Evolutionary conservation across 2,797 vertebrate species (phyloP).

Genomic region (Xiphorhynchus erythropygius): DNA sequence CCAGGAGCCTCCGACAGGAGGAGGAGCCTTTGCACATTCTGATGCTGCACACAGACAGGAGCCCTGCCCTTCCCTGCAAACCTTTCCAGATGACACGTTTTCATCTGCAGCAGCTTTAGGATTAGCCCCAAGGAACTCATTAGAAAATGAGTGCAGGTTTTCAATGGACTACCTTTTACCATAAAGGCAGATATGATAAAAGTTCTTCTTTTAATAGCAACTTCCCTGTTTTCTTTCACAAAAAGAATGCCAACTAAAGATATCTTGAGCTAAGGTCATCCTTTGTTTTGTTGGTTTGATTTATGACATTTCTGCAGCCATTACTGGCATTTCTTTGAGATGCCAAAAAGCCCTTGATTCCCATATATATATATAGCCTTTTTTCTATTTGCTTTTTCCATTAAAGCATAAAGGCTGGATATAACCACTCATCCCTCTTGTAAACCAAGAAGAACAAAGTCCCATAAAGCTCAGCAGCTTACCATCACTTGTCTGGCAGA

Average conservation of each 20-base stretch:
- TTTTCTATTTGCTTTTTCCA: slow-evolving; percentile 28
- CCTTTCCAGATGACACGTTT: neutral
- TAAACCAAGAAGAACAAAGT: neutral
- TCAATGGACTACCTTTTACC: neutral
- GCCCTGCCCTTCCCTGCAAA: neutral
- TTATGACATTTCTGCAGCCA: slow-evolving; percentile 7
- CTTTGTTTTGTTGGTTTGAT: neutral
- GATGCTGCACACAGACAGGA: neutral
- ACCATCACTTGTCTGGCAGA: neutral
- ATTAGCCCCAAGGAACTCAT: neutral
- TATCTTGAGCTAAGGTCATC: neutral
- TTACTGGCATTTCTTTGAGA: neutral
- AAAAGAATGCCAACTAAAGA: neutral
- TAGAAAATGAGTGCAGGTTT: neutral
- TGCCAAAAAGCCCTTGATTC: neutral
- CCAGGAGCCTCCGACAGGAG: fast-evolving
- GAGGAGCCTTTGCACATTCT: neutral
- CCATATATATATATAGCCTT: neutral
- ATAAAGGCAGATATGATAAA: neutral
- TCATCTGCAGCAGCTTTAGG: neutral
- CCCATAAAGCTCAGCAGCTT: neutral
- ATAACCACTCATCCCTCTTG: neutral
- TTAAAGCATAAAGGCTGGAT: neutral
- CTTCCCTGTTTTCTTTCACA: neutral
- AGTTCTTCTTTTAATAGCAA: neutral